Evolutionary conservation across 2,797 vertebrate species (phyloP), one percentile per base, ranked within the genome.

Genomic region (Spinus olivaceus): DNA sequence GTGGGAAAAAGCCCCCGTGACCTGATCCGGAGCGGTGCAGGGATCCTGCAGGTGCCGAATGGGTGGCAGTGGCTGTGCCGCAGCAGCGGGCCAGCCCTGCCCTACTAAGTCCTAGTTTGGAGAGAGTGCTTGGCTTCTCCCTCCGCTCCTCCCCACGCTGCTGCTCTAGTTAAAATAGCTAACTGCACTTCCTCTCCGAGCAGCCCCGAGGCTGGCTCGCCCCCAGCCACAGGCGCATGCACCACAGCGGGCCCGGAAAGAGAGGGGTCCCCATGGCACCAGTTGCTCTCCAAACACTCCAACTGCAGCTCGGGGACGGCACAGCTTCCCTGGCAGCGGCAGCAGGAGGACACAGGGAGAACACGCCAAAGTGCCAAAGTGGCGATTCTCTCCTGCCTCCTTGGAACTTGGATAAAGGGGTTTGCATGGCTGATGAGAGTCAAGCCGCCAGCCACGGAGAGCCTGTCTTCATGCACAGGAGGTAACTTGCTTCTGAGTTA

Each of bases 81-180:
- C 76, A 91, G 78, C 16, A 7, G 25, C 21, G 25, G 84, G 84
- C 88, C 8, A 57, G 90, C 95, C 94, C 94, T 95, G n/a, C 83
- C 93, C 71, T 54, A 66, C 94, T 84, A 96, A 96, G 93, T 97
- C 98, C 98, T 98, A 98, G 97, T 98, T 98, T 97, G 98, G 98
- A 96, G 96, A 96, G 95, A 93, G 94, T 10, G 32, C 88, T 91
- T 44, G 30, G 80, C 92, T 90, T 86, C 93, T 96, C 91, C 90
- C 79, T 92, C 95, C 27, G 93, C 94, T 97, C 96, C 96, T 93
- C 92, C 94, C 93, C 50, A 50, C n/a, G 70, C 93, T 39, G 71
- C 93, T 39, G 83, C 60, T 61, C 96, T 97, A 90, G 94, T 96
- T 95, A 96, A 97, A 98, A 97, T 92, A 97, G 97, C 96, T 88